These are phyloP conservation scores for Marcusenius ussheri DNA, from an alignment of 2,113 vertebrate species.

Conservation along the genomic window DNA sequence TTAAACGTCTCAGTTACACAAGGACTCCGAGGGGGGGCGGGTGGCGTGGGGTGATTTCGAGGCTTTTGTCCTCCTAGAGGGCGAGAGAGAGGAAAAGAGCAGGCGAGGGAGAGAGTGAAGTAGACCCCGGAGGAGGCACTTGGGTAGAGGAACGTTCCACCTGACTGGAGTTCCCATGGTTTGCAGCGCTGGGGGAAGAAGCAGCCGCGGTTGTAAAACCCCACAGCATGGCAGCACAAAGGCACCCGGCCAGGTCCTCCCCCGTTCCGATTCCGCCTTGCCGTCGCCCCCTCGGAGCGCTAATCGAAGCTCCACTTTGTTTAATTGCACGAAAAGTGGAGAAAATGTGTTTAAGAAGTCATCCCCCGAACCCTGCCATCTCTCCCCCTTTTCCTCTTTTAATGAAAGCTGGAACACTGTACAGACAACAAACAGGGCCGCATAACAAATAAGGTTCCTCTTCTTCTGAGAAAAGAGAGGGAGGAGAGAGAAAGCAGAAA, in stretches of 20 bases:
- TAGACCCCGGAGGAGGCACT: background rate
- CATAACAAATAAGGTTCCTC: conserved; percentile 78
- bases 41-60: conserved; percentile 56
- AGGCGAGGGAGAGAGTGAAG: conserved; percentile 59
- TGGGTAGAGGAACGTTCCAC: conserved; percentile 83
- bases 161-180: conserved; percentile 99
- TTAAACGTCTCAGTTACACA: conserved; percentile 92
- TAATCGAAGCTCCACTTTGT: conserved; percentile 99
- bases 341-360: conserved; percentile 99
- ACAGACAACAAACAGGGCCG: conserved; percentile 89
- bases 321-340: conserved; percentile 97
- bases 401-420: conserved; percentile 84
- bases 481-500: conserved; percentile 32
- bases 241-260: conserved; percentile 95
- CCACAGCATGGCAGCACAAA: conserved; percentile 86
- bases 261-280: conserved; percentile 99
- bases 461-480: background rate
- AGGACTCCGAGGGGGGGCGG: conserved; percentile 40
- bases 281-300: conserved; percentile 89
- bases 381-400: conserved; percentile 53
- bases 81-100: conserved; percentile 44
- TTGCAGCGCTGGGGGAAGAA: conserved; percentile 84
- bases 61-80: conserved; percentile 75
- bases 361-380: conserved; percentile 59
- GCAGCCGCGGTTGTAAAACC: conserved; percentile 99